Evolutionary conservation across 2,797 vertebrate genomes (phyloP), one percentile per base, ranked within the genome.

Genomic region (Microchirus variegatus): DNA sequence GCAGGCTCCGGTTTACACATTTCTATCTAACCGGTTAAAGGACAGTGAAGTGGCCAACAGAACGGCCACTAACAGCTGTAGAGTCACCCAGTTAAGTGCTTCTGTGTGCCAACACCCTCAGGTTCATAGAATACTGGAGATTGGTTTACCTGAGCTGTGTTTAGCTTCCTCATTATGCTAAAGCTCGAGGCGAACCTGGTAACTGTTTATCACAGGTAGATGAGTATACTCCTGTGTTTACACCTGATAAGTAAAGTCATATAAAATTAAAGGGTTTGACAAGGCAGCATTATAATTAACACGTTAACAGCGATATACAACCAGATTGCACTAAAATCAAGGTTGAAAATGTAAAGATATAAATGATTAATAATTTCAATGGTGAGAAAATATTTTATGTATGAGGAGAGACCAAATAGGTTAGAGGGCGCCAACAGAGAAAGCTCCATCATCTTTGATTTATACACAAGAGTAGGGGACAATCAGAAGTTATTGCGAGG

Each of bases 1-100:
- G 74, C 77, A 78, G 70, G 64, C 52, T 45, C 45, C 22, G 17
- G 50, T 65, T 74, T 67, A 52, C 16, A 67, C 18, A 51, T 65
- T 70, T 69, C 53, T 16, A 65, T 26, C 42, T 35, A 75, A 42
- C 38, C 16, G 54, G n/a, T 38, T 35, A 61, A 12, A 57, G 14
- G 69, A 42, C 10, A 46, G 26, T 70, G 42, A 73, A 72, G 69
- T 66, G 63, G 65, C 38, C 51, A 14, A 40, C 15, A 47, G 10
- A 43, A 45, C 59, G 17, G 45, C 53, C 14, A 46, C 1, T 62
- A n/a, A 61, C 42, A 53, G 3, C n/a, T 44, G 9, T 19, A 11
- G 4, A 18, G 15, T 67, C 45, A 43, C 35, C 10, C 2, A 53
- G 9, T 42, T 15, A n/a, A 10, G 10, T 52, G 37, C 31, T 18